Evolutionary conservation across 64 coral and sea anemone species (phyloP), one percentile per base, ranked within the genome.

Genomic region (Porites lutea): DNA sequence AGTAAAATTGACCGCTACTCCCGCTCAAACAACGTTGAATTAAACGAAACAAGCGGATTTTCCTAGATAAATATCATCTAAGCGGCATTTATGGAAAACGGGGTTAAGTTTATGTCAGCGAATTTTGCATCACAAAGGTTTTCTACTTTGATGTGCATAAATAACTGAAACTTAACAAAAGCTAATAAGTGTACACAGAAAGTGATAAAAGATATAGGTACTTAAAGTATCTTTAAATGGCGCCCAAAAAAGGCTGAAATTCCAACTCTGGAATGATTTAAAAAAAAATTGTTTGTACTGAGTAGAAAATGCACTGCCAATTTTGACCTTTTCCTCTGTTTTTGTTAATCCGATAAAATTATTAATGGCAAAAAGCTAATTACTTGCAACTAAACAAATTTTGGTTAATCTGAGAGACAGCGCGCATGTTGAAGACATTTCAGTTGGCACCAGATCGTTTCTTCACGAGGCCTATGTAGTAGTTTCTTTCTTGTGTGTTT

Each of bases 121-220:
- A 84, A 69, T 68, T 84, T 84, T 84, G 47, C 81, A 84, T 84
- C 81, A 84, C 81, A 84, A 84, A 84, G 21, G 0, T 48, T 10
- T 2, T 37, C 27, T 37, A 37, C 18, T 2, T 5, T 46, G 44
- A 13, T 51, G 64, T 51, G n/a, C 8, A 84, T 84, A 68, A 68
- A 67, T 16, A 22, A 8, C 27, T 13, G 49, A 6, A 14, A 15
- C 6, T 51, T 48, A 7, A 84, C 62, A 68, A 21, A 13, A 14
- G 2, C 8, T 68, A 84, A 84, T 84, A 52, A 84, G 63, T 11
- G 16, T n/a, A 7, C 47, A 11, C 12, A 21, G 18, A 14, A 84
- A 51, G 14, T 15, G 12, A 27, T 84, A 8, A 48, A 52, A 59
- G 4, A 60, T 22, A 44, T 62, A n/a, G n/a, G n/a, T n/a, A 44